Percentiles rank a stretch among this genome's conserved stretches.
Evolutionary conservation across 2,888 invertebrate species (phyloP).

Genomic region (Cantharis rufa): DNA sequence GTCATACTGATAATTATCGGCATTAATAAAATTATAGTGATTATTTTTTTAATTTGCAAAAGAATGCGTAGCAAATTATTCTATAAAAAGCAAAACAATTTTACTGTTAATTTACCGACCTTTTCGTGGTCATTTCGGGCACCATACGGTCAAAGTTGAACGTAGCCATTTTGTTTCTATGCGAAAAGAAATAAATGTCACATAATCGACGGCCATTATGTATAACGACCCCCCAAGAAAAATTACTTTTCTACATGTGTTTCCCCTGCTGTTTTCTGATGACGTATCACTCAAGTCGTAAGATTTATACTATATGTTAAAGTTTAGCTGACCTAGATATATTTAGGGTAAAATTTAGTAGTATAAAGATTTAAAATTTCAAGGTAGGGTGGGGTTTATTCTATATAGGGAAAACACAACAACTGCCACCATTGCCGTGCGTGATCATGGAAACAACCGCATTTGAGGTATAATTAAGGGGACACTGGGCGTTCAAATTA

Average conservation of each 20-base stretch:
- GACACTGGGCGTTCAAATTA: neutral
- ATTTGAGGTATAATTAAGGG: neutral
- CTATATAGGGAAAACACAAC: neutral
- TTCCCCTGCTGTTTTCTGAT: neutral
- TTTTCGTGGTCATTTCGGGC: neutral
- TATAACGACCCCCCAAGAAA: neutral
- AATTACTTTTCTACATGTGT: neutral
- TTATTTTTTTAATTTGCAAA: neutral
- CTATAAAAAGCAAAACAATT: neutral
- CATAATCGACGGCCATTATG: neutral
- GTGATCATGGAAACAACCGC: neutral
- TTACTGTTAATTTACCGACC: neutral
- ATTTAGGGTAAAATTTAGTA: neutral
- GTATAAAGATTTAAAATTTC: neutral
- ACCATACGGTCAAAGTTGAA: neutral
- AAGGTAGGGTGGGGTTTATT: neutral
- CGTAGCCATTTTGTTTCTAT: neutral
- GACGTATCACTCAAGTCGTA: no score
- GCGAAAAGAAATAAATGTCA: neutral
- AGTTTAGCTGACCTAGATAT: neutral
- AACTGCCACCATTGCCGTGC: neutral
- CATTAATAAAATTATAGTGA: neutral
- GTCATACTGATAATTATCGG: neutral
- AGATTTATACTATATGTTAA: neutral
- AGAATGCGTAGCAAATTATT: neutral